Evolutionary conservation across 1,140 invertebrate species (phyloP).

Genomic region (Drosophila pandora): DNA sequence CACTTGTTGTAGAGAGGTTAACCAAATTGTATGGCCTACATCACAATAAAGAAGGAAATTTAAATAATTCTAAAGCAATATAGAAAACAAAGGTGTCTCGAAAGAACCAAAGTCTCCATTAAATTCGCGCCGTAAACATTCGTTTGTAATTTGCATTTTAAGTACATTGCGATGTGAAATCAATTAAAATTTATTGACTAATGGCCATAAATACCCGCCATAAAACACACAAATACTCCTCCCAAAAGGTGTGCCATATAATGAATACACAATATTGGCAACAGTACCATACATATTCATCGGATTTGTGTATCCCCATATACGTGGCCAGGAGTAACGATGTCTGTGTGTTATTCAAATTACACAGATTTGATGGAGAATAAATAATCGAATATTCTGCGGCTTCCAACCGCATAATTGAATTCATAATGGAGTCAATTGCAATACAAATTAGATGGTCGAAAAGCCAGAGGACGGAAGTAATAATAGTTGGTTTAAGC

Average conservation of each 20-base stretch:
- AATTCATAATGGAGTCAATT: constrained; percentile 64
- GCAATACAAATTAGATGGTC: constrained; percentile 46
- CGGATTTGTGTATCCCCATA: neutral
- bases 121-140: constrained; percentile 25
- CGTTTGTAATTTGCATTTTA: constrained; percentile 21
- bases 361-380: constrained; percentile 38
- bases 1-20: neutral
- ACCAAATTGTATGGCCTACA: constrained; percentile 25
- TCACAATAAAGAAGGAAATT: neutral
- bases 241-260: constrained; percentile 28
- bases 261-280: constrained; percentile 21
- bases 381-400: constrained; percentile 55
- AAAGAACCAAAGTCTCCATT: constrained; percentile 11
- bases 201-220: constrained; percentile 40
- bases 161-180: constrained; percentile 33
- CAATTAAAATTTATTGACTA: constrained; percentile 61
- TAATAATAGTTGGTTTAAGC: constrained; percentile 23
- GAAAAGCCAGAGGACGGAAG: constrained; percentile 26
- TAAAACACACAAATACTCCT: constrained; percentile 12
- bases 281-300: constrained; percentile 35
- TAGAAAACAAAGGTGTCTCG: neutral
- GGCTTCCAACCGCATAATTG: constrained; percentile 55
- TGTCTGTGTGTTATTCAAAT: constrained; percentile 47
- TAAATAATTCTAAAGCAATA: neutral
- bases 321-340: neutral